These are phyloP conservation scores for Eupithecia vulgata DNA, from an alignment of 2,888 invertebrate species.

Conservation along the genomic window DNA sequence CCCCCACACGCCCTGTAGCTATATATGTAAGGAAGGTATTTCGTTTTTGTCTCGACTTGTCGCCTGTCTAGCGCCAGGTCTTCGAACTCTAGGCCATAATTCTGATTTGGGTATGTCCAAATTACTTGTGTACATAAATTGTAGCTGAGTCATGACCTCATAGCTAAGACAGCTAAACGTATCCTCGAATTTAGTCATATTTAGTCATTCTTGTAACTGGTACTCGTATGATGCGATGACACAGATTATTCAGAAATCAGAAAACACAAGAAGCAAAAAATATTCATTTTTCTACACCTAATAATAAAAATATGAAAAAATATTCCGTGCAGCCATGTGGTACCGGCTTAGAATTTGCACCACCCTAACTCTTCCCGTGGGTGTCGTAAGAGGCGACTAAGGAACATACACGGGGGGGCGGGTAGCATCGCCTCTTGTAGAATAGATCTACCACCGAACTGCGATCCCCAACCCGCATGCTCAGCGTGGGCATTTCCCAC, in stretches of 20 bases:
- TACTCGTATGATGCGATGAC: constrained; percentile 5
- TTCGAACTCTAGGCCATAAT: constrained; percentile 33
- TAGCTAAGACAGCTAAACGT: constrained; percentile 29
- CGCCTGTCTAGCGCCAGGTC: constrained; percentile 26
- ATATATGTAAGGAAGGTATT: not conserved
- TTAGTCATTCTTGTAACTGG: constrained; percentile 14
- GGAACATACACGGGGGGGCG: too few relatives aligned
- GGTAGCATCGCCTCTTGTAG: too few relatives aligned
- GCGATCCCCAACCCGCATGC: too few relatives aligned
- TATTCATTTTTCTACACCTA: too few relatives aligned
- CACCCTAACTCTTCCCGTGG: too few relatives aligned
- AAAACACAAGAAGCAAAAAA: not conserved
- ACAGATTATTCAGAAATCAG: constrained; percentile 13
- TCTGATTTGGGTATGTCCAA: constrained; percentile 42
- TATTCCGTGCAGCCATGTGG: too few relatives aligned
- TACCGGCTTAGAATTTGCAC: too few relatives aligned
- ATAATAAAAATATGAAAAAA: too few relatives aligned
- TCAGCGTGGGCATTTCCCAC: too few relatives aligned
- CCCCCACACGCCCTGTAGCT: not conserved
- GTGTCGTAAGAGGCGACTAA: too few relatives aligned
- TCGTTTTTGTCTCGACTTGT: constrained; percentile 1
- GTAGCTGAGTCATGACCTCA: constrained; percentile 37
- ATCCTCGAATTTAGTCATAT: constrained; percentile 34
- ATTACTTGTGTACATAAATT: constrained; percentile 39
- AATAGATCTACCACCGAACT: too few relatives aligned